phyloP scores from a whole-genome alignment of 2,888 invertebrate species.

The Brachycybe producta region DNA sequence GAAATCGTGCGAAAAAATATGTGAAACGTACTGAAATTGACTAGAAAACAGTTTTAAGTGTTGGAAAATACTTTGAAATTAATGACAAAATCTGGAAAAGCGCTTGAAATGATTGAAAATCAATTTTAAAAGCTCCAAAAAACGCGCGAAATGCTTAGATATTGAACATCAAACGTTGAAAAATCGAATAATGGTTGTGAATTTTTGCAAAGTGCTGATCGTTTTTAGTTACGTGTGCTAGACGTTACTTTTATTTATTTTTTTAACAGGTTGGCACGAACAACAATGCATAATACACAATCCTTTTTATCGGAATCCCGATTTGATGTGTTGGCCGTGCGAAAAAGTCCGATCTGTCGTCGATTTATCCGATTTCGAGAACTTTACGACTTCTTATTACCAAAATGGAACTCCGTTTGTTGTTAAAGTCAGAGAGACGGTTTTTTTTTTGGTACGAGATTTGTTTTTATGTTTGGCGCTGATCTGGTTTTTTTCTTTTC shows the following conservation, averaged over 20 bases:
- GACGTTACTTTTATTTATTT: constrained; percentile 16
- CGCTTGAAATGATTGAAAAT: too few relatives aligned
- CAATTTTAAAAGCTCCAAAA: too few relatives aligned
- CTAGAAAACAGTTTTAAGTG: too few relatives aligned
- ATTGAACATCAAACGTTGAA: too few relatives aligned
- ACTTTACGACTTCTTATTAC: constrained; percentile 37
- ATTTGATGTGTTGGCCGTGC: constrained; percentile 76
- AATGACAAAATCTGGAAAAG: too few relatives aligned
- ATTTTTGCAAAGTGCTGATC: neutral
- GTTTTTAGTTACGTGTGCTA: neutral
- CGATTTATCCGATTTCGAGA: constrained; percentile 47
- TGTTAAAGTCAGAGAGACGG: constrained; percentile 39
- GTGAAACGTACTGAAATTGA: too few relatives aligned
- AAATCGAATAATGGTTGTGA: too few relatives aligned
- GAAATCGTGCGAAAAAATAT: too few relatives aligned
- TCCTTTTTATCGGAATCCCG: constrained; percentile 65
- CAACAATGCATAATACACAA: constrained; percentile 72
- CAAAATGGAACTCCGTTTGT: constrained; percentile 46
- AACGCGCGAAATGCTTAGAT: too few relatives aligned
- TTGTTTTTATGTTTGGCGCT: neutral
- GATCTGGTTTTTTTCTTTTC: neutral
- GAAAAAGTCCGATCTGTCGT: constrained; percentile 52
- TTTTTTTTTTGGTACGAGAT: neutral
- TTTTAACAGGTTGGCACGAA: constrained; percentile 57
- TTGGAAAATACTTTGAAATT: too few relatives aligned